These are phyloP conservation scores for Bucorvus abyssinicus DNA, from an alignment of 2,797 vertebrate genomes.

Conservation along the genomic window DNA sequence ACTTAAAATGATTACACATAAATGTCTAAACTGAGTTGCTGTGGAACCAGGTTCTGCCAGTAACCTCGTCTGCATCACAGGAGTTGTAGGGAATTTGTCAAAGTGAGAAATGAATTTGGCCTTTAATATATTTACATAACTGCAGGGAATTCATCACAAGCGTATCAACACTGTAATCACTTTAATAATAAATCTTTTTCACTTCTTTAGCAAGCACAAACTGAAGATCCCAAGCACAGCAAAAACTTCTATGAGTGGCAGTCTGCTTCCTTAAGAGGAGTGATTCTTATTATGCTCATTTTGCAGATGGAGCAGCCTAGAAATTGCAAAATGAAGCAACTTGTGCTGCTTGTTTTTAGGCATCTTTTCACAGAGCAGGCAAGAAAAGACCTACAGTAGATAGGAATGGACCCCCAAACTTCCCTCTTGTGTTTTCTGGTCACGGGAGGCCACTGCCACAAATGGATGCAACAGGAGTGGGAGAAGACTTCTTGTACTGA, in stretches of 20 bases:
- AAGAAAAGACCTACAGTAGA: background rate
- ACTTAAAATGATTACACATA: background rate
- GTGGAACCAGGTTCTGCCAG: background rate
- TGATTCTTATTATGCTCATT: slow-evolving; percentile 28
- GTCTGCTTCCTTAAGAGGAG: background rate
- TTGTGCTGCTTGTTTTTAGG: too few species aligned
- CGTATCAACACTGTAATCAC: background rate
- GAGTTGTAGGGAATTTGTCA: background rate
- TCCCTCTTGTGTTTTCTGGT: background rate
- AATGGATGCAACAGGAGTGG: background rate
- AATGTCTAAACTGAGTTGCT: background rate
- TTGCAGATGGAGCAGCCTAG: background rate
- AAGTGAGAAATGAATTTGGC: background rate
- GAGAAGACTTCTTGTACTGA: background rate
- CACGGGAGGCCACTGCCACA: background rate
- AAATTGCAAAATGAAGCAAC: slow-evolving; percentile 36
- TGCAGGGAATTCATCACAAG: background rate
- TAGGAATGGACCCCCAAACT: background rate
- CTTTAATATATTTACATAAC: background rate
- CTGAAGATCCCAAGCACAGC: slow-evolving; percentile 26
- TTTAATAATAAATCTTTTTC: slow-evolving; percentile 10
- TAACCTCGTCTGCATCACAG: background rate
- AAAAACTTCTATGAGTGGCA: slow-evolving; percentile 2
- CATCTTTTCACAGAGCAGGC: background rate
- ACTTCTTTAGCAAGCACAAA: background rate